phyloP scores from a whole-genome alignment of 2,113 vertebrate genomes.

The Dasyurus viverrinus region DNA sequence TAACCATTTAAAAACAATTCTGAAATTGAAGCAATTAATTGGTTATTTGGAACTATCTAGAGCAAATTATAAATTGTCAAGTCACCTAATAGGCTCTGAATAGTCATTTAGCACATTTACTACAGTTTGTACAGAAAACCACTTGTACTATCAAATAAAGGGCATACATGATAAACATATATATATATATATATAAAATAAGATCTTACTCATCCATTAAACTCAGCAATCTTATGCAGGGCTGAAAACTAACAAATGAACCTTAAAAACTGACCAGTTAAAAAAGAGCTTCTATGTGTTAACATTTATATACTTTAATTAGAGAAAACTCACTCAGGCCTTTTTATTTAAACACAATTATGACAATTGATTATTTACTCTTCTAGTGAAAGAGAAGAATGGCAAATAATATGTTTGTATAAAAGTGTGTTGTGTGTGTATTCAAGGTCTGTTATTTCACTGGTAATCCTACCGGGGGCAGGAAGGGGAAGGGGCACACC shows the following conservation, averaged over 20 bases:
- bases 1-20: slow-evolving; percentile 13
- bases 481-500: not conserved
- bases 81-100: not conserved
- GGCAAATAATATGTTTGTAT: not conserved
- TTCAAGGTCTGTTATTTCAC: not conserved
- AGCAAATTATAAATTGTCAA: not conserved
- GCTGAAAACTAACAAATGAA: not conserved
- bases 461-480: not conserved
- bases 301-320: not conserved
- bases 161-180: not conserved
- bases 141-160: not conserved
- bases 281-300: not conserved
- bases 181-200: not conserved
- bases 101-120: not conserved
- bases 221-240: not conserved
- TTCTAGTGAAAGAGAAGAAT: not conserved
- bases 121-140: not conserved
- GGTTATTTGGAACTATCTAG: not conserved
- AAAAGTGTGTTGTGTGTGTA: not conserved
- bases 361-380: not conserved
- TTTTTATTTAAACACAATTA: not conserved
- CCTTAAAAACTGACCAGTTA: not conserved
- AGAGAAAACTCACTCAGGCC: not conserved
- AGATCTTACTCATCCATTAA: not conserved
- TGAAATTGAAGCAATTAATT: slow-evolving; percentile 31